Percentiles rank a stretch among this genome's conserved stretches.
These are phyloP conservation scores for Omphaloscelis lunosa DNA, from an alignment of 2,888 invertebrate species.

Conservation along the genomic window DNA sequence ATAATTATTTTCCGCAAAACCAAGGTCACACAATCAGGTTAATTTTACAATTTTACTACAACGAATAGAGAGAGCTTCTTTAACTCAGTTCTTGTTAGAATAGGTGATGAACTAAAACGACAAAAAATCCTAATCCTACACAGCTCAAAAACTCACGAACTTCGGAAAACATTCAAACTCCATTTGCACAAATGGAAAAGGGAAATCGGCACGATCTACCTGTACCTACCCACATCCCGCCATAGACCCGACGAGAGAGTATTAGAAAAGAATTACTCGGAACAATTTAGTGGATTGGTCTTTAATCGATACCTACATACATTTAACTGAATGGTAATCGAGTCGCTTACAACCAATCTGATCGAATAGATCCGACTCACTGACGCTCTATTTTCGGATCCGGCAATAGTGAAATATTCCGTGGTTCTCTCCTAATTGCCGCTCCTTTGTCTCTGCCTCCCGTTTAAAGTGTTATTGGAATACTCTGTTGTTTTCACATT, in stretches of 20 bases:
- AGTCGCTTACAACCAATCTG: slow-evolving; percentile 14
- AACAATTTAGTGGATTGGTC: slow-evolving; percentile 44
- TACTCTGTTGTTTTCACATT: slow-evolving; percentile 1
- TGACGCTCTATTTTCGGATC: slow-evolving; percentile 30
- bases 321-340: slow-evolving; percentile 23
- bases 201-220: slow-evolving; percentile 14
- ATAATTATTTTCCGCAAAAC: background rate
- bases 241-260: background rate
- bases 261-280: slow-evolving; percentile 23
- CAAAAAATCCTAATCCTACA: background rate
- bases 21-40: background rate
- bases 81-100: background rate
- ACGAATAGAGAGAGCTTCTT: background rate
- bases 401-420: slow-evolving; percentile 30
- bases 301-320: slow-evolving; percentile 21
- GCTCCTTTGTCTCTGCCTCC: slow-evolving; percentile 18
- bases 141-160: background rate
- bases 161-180: slow-evolving; percentile 15
- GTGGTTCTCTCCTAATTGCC: slow-evolving; percentile 21
- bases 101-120: background rate
- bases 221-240: background rate
- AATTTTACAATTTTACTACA: background rate
- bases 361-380: slow-evolving; percentile 24
- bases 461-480: slow-evolving; percentile 10
- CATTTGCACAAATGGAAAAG: slow-evolving; percentile 33